A percentile compares a stretch with the other conserved stretches of the same genome.
Conservation (phyloP, 2,113 vertebrate genomes). For the Lutjanus erythropterus region DNA sequence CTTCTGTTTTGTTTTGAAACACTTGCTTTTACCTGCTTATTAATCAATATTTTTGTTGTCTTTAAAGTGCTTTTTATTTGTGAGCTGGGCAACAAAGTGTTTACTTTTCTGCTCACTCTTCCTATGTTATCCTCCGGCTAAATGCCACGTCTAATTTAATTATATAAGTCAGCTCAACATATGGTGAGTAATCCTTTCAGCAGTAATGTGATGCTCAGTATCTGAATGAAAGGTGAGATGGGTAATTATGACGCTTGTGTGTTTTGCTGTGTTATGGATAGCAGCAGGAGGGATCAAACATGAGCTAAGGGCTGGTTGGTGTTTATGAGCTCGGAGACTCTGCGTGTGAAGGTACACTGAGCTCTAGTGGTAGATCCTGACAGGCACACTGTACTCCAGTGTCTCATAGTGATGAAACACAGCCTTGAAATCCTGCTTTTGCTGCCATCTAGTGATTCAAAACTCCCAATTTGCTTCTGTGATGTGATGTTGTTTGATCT, state of each 20-base stretch:
- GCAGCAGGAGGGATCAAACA: constrained; percentile 19
- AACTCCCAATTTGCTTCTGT: background rate
- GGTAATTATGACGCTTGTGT: background rate
- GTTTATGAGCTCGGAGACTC: constrained; percentile 20
- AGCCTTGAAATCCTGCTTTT: constrained; percentile 16
- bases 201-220: constrained; percentile 16
- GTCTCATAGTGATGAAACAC: background rate
- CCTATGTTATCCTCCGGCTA: constrained; percentile 13
- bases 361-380: constrained; percentile 30
- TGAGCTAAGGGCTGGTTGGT: constrained; percentile 4
- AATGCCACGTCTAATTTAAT: constrained; percentile 54
- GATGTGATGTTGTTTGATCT: background rate
- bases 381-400: background rate
- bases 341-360: constrained; percentile 17
- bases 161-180: constrained; percentile 34
- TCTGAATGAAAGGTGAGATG: constrained; percentile 17
- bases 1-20: background rate
- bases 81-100: background rate
- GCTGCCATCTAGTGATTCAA: constrained; percentile 57
- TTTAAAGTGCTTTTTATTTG: constrained; percentile 1
- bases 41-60: background rate
- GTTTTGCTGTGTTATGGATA: constrained; percentile 16
- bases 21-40: background rate
- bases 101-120: background rate
- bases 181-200: constrained; percentile 35